A percentile compares a stretch with the other conserved stretches of the same genome.
phyloP scores from a whole-genome alignment of 2,888 invertebrate genomes.

The Mythimna ferrago region DNA sequence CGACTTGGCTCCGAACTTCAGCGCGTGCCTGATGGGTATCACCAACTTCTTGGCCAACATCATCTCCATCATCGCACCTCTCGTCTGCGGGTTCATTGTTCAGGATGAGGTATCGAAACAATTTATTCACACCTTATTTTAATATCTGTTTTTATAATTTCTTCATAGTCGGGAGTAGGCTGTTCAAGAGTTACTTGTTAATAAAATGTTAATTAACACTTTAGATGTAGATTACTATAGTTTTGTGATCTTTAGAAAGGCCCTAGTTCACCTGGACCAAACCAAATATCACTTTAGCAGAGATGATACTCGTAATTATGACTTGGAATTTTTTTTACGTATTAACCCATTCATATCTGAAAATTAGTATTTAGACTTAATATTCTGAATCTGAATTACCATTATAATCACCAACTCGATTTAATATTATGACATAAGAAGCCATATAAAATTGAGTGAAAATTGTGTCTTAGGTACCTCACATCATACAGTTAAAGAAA shows the following conservation, averaged over 20 bases:
- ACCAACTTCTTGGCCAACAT: conserved; percentile 95
- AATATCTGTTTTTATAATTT: not conserved
- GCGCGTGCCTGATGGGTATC: conserved; percentile 95
- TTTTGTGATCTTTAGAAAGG: not conserved
- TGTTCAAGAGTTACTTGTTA: not conserved
- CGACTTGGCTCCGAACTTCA: conserved; percentile 95
- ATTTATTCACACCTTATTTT: not conserved
- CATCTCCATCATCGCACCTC: conserved; percentile 94
- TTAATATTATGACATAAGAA: not conserved
- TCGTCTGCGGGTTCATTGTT: conserved; percentile 93
- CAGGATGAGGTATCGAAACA: conserved; percentile 90
- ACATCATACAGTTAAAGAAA: not conserved
- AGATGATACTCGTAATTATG: not conserved
- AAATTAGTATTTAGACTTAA: no score
- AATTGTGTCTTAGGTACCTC: not conserved
- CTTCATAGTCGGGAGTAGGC: not conserved
- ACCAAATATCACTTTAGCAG: not conserved
- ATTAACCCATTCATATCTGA: no score
- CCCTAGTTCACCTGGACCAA: not conserved
- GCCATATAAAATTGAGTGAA: not conserved
- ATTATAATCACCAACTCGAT: no score
- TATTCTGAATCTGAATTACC: no score
- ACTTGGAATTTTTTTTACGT: no score
- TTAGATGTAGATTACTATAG: not conserved
- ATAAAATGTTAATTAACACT: not conserved